Evolutionary conservation across 2,888 invertebrate species (phyloP).

Genomic region (Buathra laborator): DNA sequence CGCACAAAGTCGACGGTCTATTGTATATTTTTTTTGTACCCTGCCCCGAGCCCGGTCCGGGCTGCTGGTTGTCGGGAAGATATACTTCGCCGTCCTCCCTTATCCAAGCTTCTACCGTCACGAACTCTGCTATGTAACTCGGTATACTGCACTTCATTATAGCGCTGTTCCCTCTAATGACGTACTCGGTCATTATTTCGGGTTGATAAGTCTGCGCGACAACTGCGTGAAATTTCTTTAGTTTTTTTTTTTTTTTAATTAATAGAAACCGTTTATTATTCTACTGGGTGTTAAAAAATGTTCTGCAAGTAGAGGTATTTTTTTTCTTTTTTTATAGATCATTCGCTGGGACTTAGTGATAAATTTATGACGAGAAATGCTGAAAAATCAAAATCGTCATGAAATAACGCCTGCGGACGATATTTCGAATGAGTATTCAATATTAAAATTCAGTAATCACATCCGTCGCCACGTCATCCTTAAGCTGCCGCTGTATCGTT

Average conservation of each 20-base stretch:
- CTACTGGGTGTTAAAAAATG: not conserved
- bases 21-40: slow-evolving; percentile 72
- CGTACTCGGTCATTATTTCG: slow-evolving; percentile 91
- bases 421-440: not conserved
- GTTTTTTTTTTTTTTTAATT: slow-evolving; percentile 8
- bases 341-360: not conserved
- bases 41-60: slow-evolving; percentile 73
- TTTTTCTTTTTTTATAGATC: not conserved
- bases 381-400: not conserved
- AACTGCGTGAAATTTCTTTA: slow-evolving; percentile 85
- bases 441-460: slow-evolving; percentile 59
- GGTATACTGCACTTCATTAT: slow-evolving; percentile 91
- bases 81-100: slow-evolving; percentile 88
- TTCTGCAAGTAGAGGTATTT: not conserved
- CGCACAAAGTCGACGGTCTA: not conserved
- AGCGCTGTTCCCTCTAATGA: slow-evolving; percentile 91
- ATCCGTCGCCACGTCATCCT: slow-evolving; percentile 63
- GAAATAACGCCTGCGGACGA: not conserved
- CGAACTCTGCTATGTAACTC: slow-evolving; percentile 91
- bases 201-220: slow-evolving; percentile 91
- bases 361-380: not conserved
- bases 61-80: slow-evolving; percentile 76
- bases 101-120: slow-evolving; percentile 90
- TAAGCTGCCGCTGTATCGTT: slow-evolving; percentile 54
- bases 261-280: slow-evolving; percentile 16